These are phyloP conservation scores for Ochotona princeps DNA, from an alignment of 2,113 vertebrate genomes.

Conservation along the genomic window DNA sequence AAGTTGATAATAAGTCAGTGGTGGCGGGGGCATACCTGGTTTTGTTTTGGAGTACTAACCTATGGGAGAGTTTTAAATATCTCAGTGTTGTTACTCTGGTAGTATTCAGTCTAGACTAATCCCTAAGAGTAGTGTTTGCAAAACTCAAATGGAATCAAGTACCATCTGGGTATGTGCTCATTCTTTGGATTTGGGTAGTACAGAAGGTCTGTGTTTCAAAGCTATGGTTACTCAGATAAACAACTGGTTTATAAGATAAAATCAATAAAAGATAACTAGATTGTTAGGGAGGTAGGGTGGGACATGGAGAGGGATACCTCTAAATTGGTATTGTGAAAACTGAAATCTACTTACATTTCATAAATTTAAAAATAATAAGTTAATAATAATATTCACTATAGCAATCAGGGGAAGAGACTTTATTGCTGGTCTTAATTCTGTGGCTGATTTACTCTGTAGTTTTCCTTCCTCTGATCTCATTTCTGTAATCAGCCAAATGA, in stretches of 20 bases:
- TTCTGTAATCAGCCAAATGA: slow-evolving; percentile 25
- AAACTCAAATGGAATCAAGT: slow-evolving; percentile 54
- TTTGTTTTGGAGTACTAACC: slow-evolving; percentile 49
- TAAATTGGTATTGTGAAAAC: too few relatives aligned
- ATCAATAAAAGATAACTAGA: neutral
- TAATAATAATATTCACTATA: neutral
- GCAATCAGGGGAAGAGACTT: slow-evolving; percentile 6
- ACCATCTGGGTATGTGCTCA: neutral
- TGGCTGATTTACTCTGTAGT: slow-evolving; percentile 25
- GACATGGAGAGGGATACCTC: too few relatives aligned
- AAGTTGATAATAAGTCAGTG: slow-evolving; percentile 45
- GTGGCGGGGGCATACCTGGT: neutral
- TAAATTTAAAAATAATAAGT: too few relatives aligned
- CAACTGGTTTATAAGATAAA: slow-evolving; percentile 50
- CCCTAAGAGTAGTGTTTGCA: slow-evolving; percentile 32
- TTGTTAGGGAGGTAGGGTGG: neutral
- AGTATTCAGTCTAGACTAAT: slow-evolving; percentile 36
- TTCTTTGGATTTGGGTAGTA: neutral
- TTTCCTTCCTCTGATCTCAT: slow-evolving; percentile 16
- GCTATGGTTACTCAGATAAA: slow-evolving; percentile 35
- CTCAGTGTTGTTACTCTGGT: slow-evolving; percentile 38
- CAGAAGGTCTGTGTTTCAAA: slow-evolving; percentile 49
- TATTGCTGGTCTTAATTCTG: slow-evolving; percentile 38
- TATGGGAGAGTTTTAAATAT: slow-evolving; percentile 13
- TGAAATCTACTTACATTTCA: too few relatives aligned